These are phyloP conservation scores for Rostratula benghalensis DNA, from an alignment of 2,113 vertebrate genomes.

Conservation along the genomic window DNA sequence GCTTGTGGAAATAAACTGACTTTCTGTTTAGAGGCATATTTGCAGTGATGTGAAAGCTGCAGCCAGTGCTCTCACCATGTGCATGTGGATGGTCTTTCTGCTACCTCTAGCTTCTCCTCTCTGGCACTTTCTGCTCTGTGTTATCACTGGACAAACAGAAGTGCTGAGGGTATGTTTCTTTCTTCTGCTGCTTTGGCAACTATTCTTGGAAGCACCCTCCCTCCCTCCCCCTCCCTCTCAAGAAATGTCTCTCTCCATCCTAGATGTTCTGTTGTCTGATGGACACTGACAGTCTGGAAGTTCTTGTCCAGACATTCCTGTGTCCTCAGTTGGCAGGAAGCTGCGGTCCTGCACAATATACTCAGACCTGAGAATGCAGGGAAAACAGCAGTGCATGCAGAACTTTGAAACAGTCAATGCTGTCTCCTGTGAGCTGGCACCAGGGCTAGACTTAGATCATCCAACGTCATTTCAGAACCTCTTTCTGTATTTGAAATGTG, in stretches of 20 bases:
- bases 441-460: not conserved
- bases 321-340: not conserved
- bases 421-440: not conserved
- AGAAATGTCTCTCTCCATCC: not conserved
- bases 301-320: not conserved
- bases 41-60: not conserved
- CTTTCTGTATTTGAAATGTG: not conserved
- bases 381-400: not conserved
- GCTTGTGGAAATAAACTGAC: not conserved
- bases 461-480: not conserved
- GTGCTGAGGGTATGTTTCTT: not conserved
- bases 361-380: not conserved
- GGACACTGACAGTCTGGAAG: not conserved
- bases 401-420: not conserved
- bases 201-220: not conserved
- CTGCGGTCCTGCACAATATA: not conserved
- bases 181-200: not conserved
- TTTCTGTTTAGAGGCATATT: not conserved
- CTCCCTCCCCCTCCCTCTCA: not conserved
- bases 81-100: not conserved
- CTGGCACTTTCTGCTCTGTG: not conserved
- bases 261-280: not conserved
- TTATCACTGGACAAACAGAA: not conserved
- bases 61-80: accelerated
- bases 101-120: not conserved